Base-by-base conservation (phyloP, 2,888 invertebrate species). In the Drosophila suboccidentalis region DNA sequence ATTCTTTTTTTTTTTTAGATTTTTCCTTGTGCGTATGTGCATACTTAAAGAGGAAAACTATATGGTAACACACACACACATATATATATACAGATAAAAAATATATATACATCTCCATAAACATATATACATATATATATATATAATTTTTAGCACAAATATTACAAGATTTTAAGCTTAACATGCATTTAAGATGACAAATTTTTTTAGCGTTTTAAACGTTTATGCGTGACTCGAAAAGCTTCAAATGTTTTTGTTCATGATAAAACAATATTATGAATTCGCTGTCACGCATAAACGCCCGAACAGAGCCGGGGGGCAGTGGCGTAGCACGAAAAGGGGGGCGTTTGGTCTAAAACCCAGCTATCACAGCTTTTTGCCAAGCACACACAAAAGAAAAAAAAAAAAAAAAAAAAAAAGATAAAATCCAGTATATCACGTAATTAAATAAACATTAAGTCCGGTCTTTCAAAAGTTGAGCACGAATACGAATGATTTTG, bases 161-260 rank as follows among this genome's bases (percentile, higher is more conserved):
- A 77, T 71, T 68, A 59, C 46, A 41, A 53, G 54, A 61, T 67
- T 54, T 62, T 63, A 78, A 77, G 80, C 80, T 80, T 77, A 44
- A 82, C 71, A 69, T 84, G 87, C 82, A 83, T 83, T 83, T 83
- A 87, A 78, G 51, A 71, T 63, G 60, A 43, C 32, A 64, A 53
- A 46, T 43, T 67, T 43, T 29, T 8, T 47, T 34, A 41, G 69
- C 50, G 39, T 51, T 62, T 13, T 6, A 51, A 36, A 17, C 51
- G 15, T 54, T 54, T 15, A 64, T 34, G 51, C 43, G 46, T 41
- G 34, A 49, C 44, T 13, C 32, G 17, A 19, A 34, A 32, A 19
- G 38, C 29, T 13, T 29, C 13, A 19, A 50, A 32, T 50, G 59
- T 29, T 29, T 29, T 29, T 43, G 32, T 41, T 43, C 39, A 29